Conservation (phyloP, 2,888 invertebrate species). For the Drosophila austrosaltans region DNA sequence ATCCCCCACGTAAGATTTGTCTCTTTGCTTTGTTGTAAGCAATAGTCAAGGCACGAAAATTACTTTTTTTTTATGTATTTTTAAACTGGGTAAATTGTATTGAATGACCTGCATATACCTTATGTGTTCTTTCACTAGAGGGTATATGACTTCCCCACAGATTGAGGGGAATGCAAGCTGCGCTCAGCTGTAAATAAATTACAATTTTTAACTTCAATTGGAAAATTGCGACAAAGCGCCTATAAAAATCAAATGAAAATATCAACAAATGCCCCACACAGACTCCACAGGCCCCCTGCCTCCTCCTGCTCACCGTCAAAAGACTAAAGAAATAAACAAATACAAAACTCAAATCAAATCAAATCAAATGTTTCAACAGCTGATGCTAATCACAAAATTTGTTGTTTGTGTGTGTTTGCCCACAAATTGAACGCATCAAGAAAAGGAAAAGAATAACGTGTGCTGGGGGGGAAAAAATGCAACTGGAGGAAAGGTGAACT, state of each 20-base stretch:
- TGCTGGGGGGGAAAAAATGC: conserved; percentile 9
- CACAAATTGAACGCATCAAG: conserved; percentile 76
- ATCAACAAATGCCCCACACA: conserved; percentile 55
- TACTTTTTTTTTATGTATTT: too few species aligned
- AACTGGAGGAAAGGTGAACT: conserved; percentile 40
- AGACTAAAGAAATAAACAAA: conserved; percentile 57
- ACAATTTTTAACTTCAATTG: conserved; percentile 60
- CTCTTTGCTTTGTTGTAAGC: not conserved
- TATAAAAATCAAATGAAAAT: conserved; percentile 60
- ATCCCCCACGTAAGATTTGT: not conserved
- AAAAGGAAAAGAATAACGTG: not conserved
- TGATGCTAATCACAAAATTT: conserved; percentile 68
- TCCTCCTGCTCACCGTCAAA: conserved; percentile 27
- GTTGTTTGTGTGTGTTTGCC: conserved; percentile 73
- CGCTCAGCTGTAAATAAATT: conserved; percentile 47
- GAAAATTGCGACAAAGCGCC: conserved; percentile 71
- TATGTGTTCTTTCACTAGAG: not conserved
- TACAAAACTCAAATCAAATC: conserved; percentile 52
- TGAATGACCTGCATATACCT: not conserved
- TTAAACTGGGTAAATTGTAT: not conserved
- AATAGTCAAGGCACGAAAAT: too few species aligned
- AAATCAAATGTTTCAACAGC: conserved; percentile 67
- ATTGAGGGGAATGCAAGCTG: conserved; percentile 23
- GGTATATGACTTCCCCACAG: not conserved
- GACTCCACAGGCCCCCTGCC: not conserved